Evolutionary conservation across 1,140 invertebrate species (phyloP), one percentile per base, ranked within the genome.

Genomic region (Vollenhovia emeryi): DNA sequence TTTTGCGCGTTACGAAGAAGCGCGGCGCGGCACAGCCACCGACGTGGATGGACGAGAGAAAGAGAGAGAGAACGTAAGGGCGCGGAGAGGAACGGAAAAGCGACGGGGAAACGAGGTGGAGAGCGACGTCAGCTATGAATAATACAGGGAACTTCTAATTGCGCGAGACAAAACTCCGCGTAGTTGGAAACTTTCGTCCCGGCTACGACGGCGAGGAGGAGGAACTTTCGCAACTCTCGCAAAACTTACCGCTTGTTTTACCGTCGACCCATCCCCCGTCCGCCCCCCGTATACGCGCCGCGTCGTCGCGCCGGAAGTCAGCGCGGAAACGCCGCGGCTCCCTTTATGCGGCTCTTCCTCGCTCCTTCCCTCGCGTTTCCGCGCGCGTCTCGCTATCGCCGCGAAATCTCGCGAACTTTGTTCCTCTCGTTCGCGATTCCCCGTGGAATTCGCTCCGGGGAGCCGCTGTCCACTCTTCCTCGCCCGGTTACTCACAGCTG

Each of bases 141-240:
- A 94, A 94, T 94, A 93, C 92, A 93, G 87, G 90, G 89, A 93
- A 93, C 89, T 94, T 94, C 89, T 94, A 94, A 94, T 94, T 94
- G 92, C 92, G 90, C 93, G 91, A 92, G 93, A 94, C 93, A 92
- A 93, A 94, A 94, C 89, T 92, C 87, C 86, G 62, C 88, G 78
- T 87, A 92, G 89, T 91, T 93, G 89, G 86, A 92, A 92, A 93
- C 89, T 92, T 92, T 87, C 78, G 85, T 87, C 84, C 89, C 91
- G 78, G 76, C 87, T 84, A 89, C 52, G 50, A 84, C 79, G 76
- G 62, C 43, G 85, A 84, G 69, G 85, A 69, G 78, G 75, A 85
- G 76, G 87, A 93, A 86, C 88, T 93, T 93, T 90, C 69, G 86
- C 86, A 84, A 89, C 87, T 90, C 87, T 84, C 75, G 87, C 86